Evolutionary conservation across 2,888 invertebrate genomes (phyloP).

Genomic region (Harmothoe impar): DNA sequence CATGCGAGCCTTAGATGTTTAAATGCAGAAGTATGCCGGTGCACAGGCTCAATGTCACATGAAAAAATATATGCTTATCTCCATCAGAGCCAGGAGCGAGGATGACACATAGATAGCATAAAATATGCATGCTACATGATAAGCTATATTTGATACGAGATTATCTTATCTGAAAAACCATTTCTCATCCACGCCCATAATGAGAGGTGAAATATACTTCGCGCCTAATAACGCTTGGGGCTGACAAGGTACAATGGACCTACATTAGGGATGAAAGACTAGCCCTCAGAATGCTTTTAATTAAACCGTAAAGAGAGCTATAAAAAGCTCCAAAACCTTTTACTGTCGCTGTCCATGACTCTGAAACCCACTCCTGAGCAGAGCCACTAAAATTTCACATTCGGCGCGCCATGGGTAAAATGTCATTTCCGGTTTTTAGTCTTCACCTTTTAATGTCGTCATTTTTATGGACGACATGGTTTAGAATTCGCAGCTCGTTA

Average conservation of each 20-base stretch:
- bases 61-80: no score
- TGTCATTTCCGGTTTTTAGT: constrained; percentile 15
- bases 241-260: neutral
- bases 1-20: no score
- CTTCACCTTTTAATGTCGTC: neutral
- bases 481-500: neutral
- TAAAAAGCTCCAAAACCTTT: neutral
- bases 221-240: neutral
- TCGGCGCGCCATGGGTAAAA: neutral
- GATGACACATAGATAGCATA: neutral
- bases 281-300: neutral
- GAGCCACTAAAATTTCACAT: neutral
- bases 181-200: neutral
- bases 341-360: neutral
- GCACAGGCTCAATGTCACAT: no score
- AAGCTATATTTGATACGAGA: neutral
- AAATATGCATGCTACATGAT: neutral
- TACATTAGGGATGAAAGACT: neutral
- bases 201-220: constrained; percentile 14
- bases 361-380: neutral
- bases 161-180: constrained; percentile 29
- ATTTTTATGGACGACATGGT: neutral
- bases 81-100: neutral
- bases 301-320: neutral
- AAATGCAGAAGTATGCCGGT: no score